These are phyloP conservation scores for Noctuana brunneofusca DNA, from an alignment of 2,888 invertebrate species.

Conservation along the genomic window DNA sequence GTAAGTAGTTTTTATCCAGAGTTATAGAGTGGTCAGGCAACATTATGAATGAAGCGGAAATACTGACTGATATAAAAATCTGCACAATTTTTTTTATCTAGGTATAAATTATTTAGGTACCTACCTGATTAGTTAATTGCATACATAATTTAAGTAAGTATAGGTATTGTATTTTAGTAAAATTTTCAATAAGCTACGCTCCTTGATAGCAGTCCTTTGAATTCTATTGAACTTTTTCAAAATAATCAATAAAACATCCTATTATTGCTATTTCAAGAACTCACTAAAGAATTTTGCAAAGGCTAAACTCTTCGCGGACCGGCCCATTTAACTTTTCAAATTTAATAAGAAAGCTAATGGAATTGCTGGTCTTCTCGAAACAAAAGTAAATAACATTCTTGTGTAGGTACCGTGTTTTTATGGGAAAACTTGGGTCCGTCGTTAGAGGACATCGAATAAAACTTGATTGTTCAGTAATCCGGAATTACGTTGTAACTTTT, in stretches of 20 bases:
- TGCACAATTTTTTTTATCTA: no score
- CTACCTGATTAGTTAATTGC: no score
- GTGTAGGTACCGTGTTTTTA: slow-evolving; percentile 27
- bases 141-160: no score
- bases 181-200: no score
- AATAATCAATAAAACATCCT: neutral
- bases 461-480: slow-evolving; percentile 29
- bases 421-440: slow-evolving; percentile 28
- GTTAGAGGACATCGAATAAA: slow-evolving; percentile 26
- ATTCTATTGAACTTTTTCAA: neutral
- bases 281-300: slow-evolving; percentile 12
- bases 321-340: slow-evolving; percentile 31
- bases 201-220: neutral
- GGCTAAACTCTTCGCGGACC: slow-evolving; percentile 13
- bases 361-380: slow-evolving; percentile 20
- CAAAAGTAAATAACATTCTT: slow-evolving; percentile 33
- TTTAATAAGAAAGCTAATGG: slow-evolving; percentile 34
- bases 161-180: no score
- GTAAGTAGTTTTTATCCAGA: no score
- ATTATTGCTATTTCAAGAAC: slow-evolving; percentile 6
- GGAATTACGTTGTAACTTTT: slow-evolving; percentile 26
- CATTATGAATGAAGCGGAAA: no score
- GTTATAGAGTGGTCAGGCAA: no score
- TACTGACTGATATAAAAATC: no score
- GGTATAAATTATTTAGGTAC: no score